These are phyloP conservation scores for Suricata suricatta DNA, from an alignment of 2,113 vertebrate species.

Conservation along the genomic window DNA sequence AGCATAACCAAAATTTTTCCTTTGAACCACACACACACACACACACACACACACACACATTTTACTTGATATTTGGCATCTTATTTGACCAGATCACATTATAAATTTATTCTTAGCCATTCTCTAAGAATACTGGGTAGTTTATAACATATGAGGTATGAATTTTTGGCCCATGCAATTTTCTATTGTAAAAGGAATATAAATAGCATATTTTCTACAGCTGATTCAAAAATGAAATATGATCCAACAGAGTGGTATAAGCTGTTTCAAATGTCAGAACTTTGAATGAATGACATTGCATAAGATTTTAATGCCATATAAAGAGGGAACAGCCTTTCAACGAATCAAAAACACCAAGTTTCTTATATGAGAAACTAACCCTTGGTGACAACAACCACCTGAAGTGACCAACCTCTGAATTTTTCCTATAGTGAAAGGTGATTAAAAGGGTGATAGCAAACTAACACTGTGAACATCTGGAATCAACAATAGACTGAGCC, in stretches of 20 bases:
- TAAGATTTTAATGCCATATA: slow-evolving; percentile 25
- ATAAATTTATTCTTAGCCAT: neutral
- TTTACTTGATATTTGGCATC: neutral
- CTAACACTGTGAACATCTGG: slow-evolving; percentile 48
- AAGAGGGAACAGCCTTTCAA: neutral
- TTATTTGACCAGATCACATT: neutral
- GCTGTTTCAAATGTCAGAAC: slow-evolving; percentile 17
- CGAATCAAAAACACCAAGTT: slow-evolving; percentile 25
- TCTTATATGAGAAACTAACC: slow-evolving; percentile 19
- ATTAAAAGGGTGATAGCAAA: slow-evolving; percentile 9
- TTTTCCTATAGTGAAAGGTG: neutral
- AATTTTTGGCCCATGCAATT: neutral
- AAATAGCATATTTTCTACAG: slow-evolving; percentile 35
- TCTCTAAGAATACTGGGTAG: neutral
- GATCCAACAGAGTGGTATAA: neutral
- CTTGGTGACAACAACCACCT: slow-evolving; percentile 1
- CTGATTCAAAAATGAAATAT: slow-evolving; percentile 13
- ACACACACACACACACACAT: neutral
- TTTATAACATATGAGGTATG: neutral
- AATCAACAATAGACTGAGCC: neutral
- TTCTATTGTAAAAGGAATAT: slow-evolving; percentile 17
- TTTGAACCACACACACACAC: neutral
- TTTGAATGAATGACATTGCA: slow-evolving; percentile 30
- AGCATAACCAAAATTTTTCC: neutral
- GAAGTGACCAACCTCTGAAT: neutral